phyloP scores from a whole-genome alignment of 2,888 invertebrate genomes.

The Electrophaes corylata region DNA sequence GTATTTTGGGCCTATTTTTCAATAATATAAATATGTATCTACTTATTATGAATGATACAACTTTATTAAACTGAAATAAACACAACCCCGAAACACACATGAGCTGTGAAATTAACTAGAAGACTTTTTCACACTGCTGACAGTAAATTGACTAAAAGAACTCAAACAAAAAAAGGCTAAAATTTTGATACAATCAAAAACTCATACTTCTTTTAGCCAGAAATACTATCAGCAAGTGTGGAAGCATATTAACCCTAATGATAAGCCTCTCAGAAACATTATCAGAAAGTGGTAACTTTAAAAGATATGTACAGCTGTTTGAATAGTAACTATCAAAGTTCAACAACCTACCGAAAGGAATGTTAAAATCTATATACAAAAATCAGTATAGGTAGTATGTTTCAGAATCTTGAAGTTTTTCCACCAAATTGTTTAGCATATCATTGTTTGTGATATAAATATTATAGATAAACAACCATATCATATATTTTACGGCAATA shows the following conservation, averaged over 20 bases:
- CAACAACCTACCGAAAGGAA: slow-evolving; percentile 74
- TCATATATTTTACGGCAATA: no score
- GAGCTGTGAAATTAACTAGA: not conserved
- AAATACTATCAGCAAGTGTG: slow-evolving; percentile 5
- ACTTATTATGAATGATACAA: not conserved
- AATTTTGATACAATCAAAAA: not conserved
- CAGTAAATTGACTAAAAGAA: not conserved
- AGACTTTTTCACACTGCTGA: slow-evolving; percentile 2
- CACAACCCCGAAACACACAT: not conserved
- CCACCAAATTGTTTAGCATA: not conserved
- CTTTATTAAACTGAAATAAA: not conserved
- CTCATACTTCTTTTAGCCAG: not conserved
- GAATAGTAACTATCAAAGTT: slow-evolving; percentile 61
- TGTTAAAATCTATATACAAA: slow-evolving; percentile 68
- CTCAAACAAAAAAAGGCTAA: not conserved
- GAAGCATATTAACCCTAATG: slow-evolving; percentile 44
- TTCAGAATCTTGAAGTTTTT: slow-evolving; percentile 4
- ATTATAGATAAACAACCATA: no score
- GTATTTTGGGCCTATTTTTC: not conserved
- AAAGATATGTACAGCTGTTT: slow-evolving; percentile 58
- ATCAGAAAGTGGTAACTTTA: slow-evolving; percentile 68
- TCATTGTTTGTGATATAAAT: not conserved
- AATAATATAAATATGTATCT: not conserved
- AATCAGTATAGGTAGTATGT: slow-evolving; percentile 36
- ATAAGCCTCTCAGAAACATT: slow-evolving; percentile 67